Conservation (phyloP, 2,888 invertebrate genomes). For the Drosophila tanythrix region DNA sequence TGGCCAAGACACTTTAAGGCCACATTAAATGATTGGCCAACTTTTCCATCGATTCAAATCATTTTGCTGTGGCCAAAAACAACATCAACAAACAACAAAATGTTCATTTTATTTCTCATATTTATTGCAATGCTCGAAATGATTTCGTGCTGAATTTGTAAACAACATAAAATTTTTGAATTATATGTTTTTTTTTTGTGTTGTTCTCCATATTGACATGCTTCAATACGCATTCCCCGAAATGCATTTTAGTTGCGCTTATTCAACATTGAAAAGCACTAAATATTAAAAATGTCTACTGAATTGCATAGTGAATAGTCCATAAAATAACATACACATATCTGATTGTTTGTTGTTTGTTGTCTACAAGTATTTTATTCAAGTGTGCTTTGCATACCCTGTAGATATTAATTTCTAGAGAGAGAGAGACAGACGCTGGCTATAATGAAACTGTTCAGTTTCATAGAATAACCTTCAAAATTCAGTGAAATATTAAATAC, state of each 20-base stretch:
- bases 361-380: constrained; percentile 21
- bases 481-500: not conserved
- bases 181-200: not conserved
- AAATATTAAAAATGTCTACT: constrained; percentile 14
- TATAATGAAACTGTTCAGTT: not conserved
- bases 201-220: not conserved
- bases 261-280: constrained; percentile 51
- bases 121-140: constrained; percentile 7
- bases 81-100: not conserved
- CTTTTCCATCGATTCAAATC: constrained; percentile 9
- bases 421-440: too few relatives aligned
- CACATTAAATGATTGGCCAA: constrained; percentile 31
- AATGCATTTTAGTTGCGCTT: constrained; percentile 51
- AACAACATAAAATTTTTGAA: constrained; percentile 20
- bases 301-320: constrained; percentile 1
- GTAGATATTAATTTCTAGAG: too few relatives aligned
- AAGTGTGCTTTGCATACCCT: constrained; percentile 33
- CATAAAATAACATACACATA: constrained; percentile 24
- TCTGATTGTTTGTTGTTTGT: not conserved
- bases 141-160: constrained; percentile 36
- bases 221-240: constrained; percentile 12
- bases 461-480: not conserved
- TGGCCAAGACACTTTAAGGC: constrained; percentile 19
- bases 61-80: not conserved
- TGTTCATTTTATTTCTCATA: constrained; percentile 11